Percentiles rank a stretch among this genome's conserved stretches.
These are phyloP conservation scores for Epizoanthus stellaris DNA, from an alignment of 92 coral and sea anemone genomes.

Conservation along the genomic window DNA sequence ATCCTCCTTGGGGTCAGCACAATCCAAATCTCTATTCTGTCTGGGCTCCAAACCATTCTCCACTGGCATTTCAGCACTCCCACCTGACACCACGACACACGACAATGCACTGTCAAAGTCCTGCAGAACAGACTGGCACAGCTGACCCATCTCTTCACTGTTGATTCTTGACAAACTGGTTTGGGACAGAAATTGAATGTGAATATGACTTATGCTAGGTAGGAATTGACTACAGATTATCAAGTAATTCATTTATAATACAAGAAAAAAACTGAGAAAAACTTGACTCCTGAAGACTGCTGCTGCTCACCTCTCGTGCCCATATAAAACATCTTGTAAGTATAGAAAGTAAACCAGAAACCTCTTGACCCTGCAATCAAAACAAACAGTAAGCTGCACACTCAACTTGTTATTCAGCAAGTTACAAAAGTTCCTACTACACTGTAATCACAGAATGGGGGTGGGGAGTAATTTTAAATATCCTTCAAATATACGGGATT, in stretches of 20 bases:
- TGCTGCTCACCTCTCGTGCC: slow-evolving; percentile 74
- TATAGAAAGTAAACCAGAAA: slow-evolving; percentile 95
- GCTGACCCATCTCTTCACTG: slow-evolving; percentile 88
- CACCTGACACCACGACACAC: slow-evolving; percentile 44
- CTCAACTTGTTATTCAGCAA: too few species aligned
- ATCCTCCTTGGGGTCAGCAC: slow-evolving; percentile 51
- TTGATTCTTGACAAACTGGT: slow-evolving; percentile 73
- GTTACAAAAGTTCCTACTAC: too few species aligned
- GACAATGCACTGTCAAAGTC: slow-evolving; percentile 84
- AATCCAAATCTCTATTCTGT: slow-evolving; percentile 9
- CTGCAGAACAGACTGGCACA: slow-evolving; percentile 95
- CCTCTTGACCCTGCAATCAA: slow-evolving; percentile 71
- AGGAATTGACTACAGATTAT: not conserved
- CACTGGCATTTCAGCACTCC: slow-evolving; percentile 25
- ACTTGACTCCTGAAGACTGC: not conserved
- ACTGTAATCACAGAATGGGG: too few species aligned
- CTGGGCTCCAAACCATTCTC: slow-evolving; percentile 45
- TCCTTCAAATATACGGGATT: too few species aligned
- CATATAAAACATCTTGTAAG: slow-evolving; percentile 90
- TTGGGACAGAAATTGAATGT: slow-evolving; percentile 6
- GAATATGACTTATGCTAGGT: too few species aligned
- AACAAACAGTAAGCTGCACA: too few species aligned
- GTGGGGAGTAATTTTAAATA: too few species aligned
- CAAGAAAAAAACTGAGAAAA: too few species aligned
- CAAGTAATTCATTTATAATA: not conserved